Evolutionary conservation across 2,797 vertebrate species (phyloP), one percentile per base, ranked within the genome.

Genomic region (Eidolon dupreanum): DNA sequence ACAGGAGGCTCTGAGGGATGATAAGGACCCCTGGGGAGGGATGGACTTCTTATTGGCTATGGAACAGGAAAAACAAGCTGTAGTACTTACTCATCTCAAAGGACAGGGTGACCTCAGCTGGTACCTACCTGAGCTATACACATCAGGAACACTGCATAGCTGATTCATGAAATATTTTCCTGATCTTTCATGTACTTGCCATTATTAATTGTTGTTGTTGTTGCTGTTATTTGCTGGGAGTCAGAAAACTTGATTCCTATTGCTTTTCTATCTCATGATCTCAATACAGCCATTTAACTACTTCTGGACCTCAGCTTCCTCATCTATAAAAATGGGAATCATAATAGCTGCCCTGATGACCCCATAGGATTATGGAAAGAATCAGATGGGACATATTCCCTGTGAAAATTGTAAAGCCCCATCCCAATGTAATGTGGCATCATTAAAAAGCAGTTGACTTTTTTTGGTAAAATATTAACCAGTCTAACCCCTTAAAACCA

Each of bases 381-480:
- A 57, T 33, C n/a, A 91, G 84, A 77, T 53, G 36, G 46, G 6
- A 88, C 3, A 49, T 17, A 16, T 55, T 20, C 38, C 74, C 87
- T 86, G 5, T 38, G 84, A 90, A 96, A 94, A 79, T n/a, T 28
- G 51, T 82, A 38, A 71, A 82, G 9, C 9, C 8, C 53, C 63
- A 66, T 61, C 17, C 33, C 68, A 33, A 31, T 17, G 28, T 46
- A 61, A 22, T 41, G n/a, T 49, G 33, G 46, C n/a, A 90, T 59
- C 55, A 65, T 79, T 93, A 89, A 90, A 41, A 85, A 88, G 13
- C 8, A 86, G 33, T 61, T 94, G 61, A 77, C 70, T 53, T 70
- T 70, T 70, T 59, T 82, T 70, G 65, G 57, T 70, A 90, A 91
- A 95, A 90, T 51, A 77, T 90, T 90, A 90, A 85, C 59, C 63